A percentile compares a stretch with the other conserved stretches of the same genome.
Conservation (phyloP, 2,888 invertebrate species). For the Sabatieria punctata region DNA sequence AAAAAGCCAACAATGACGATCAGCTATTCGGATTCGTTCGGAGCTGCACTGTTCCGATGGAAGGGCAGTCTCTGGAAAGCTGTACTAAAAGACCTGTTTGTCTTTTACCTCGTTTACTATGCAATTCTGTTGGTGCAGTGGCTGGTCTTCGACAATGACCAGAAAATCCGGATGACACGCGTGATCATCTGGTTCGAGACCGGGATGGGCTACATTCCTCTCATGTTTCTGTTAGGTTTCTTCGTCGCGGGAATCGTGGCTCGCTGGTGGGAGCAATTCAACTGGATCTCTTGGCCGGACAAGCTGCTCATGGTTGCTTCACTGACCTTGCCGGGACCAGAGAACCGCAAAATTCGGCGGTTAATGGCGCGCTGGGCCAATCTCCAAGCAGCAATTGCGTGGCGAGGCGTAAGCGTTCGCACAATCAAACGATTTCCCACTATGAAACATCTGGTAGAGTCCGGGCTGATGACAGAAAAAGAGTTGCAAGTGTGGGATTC, state of each 20-base stretch:
- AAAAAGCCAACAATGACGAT: slow-evolving; percentile 9
- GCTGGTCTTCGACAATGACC: background rate
- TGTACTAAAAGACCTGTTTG: slow-evolving; percentile 1
- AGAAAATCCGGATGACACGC: background rate
- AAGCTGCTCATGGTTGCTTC: slow-evolving; percentile 14
- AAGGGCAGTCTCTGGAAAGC: slow-evolving; percentile 8
- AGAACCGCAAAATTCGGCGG: background rate
- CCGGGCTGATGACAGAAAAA: slow-evolving; percentile 3
- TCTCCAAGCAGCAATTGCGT: background rate
- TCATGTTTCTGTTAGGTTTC: slow-evolving; percentile 6
- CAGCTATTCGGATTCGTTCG: slow-evolving; percentile 3
- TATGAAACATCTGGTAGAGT: slow-evolving; percentile 1
- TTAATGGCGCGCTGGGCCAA: slow-evolving; percentile 5
- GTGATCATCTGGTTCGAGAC: slow-evolving; percentile 1
- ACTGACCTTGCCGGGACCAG: background rate
- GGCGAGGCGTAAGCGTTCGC: background rate
- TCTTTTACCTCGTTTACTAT: slow-evolving; percentile 4
- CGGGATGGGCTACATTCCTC: background rate
- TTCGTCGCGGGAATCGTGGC: slow-evolving; percentile 6
- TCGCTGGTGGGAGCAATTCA: slow-evolving; percentile 25
- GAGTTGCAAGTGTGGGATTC: background rate
- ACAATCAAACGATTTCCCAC: slow-evolving; percentile 3
- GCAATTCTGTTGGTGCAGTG: background rate
- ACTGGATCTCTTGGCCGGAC: slow-evolving; percentile 23
- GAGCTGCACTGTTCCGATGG: slow-evolving; percentile 2